Conservation (phyloP, 2,113 vertebrate genomes). For the Meleagris gallopavo region DNA sequence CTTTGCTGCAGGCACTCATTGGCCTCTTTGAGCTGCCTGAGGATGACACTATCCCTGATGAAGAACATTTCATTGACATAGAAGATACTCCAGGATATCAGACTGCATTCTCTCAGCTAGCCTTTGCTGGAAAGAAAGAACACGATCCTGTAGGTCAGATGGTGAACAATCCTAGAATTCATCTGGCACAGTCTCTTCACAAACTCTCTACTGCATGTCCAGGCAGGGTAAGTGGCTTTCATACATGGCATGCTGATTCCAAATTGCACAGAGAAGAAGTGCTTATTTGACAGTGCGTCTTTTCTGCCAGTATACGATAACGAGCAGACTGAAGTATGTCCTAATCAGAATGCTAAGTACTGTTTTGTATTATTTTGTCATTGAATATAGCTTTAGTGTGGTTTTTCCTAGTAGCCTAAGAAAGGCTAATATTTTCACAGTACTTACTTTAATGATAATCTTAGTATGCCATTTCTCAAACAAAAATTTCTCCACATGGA, state of each 20-base stretch:
- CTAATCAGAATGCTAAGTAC: neutral
- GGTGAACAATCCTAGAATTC: slow-evolving; percentile 93
- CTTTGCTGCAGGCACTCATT: slow-evolving; percentile 94
- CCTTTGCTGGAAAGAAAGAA: slow-evolving; percentile 96
- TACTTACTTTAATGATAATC: neutral
- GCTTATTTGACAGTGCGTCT: neutral
- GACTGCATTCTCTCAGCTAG: slow-evolving; percentile 96
- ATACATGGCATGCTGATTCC: neutral
- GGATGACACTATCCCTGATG: slow-evolving; percentile 95
- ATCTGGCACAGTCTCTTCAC: slow-evolving; percentile 95
- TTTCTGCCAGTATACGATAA: neutral
- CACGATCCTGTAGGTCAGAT: slow-evolving; percentile 94
- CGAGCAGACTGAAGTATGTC: neutral
- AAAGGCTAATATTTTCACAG: neutral
- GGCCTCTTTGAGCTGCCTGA: slow-evolving; percentile 97
- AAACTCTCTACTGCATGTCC: slow-evolving; percentile 96
- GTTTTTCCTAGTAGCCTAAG: neutral
- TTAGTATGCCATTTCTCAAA: neutral
- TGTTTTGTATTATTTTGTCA: neutral
- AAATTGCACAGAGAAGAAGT: neutral
- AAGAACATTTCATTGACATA: slow-evolving; percentile 98
- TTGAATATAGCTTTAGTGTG: neutral
- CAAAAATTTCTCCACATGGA: neutral
- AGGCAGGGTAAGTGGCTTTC: slow-evolving; percentile 85
- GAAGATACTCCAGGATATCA: slow-evolving; percentile 98